Evolutionary conservation across 2,888 invertebrate species (phyloP).

Genomic region (Stenotaenia linearis): DNA sequence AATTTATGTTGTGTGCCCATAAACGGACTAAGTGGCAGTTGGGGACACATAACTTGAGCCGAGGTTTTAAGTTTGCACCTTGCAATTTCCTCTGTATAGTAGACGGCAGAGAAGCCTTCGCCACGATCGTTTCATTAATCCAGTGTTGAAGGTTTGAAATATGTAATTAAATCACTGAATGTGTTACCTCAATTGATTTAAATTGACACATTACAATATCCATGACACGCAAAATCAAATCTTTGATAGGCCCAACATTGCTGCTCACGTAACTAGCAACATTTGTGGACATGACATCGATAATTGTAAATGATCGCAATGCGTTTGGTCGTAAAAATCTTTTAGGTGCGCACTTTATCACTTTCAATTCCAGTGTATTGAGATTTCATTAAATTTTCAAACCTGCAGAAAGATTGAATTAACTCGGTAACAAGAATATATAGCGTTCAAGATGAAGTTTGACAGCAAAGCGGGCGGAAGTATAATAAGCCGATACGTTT

Average conservation of each 20-base stretch:
- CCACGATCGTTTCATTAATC: neutral
- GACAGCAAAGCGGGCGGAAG: neutral
- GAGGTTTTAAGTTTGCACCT: slow-evolving; percentile 1
- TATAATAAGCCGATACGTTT: neutral
- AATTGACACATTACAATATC: neutral
- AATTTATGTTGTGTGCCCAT: neutral
- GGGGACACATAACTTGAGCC: neutral
- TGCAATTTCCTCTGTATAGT: neutral
- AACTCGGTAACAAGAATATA: neutral
- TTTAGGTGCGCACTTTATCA: neutral
- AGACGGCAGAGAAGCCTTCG: neutral
- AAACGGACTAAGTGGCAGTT: slow-evolving; percentile 4
- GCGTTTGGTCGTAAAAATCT: neutral
- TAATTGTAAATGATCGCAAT: neutral
- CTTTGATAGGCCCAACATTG: neutral
- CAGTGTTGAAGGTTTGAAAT: neutral
- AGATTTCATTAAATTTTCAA: neutral
- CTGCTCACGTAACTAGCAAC: neutral
- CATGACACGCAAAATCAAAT: neutral
- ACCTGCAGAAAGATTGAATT: neutral
- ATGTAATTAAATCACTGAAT: neutral
- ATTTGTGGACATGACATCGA: neutral
- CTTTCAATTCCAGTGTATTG: neutral
- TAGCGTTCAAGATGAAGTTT: neutral
- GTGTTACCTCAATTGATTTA: neutral